These are phyloP conservation scores for Arctopsyche grandis DNA, from an alignment of 1,140 invertebrate species.

Conservation along the genomic window DNA sequence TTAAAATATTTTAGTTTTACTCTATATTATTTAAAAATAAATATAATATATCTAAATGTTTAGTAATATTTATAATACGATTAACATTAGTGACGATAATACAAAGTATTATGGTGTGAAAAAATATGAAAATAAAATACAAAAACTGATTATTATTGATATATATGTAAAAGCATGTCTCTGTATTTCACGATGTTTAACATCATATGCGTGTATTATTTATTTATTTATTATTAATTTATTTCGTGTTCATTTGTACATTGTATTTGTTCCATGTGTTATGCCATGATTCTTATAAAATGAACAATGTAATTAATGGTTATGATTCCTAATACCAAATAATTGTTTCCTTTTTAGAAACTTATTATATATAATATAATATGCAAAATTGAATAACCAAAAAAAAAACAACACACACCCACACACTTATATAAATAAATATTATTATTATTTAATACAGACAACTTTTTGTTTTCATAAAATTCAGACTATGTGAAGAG, in stretches of 20 bases:
- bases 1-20: not conserved
- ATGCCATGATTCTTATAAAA: not conserved
- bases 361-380: slow-evolving; percentile 10
- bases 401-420: too few species aligned
- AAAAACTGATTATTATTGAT: not conserved
- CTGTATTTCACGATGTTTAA: not conserved
- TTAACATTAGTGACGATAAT: slow-evolving; percentile 8
- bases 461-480: not conserved
- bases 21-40: not conserved
- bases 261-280: slow-evolving; percentile 1
- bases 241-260: not conserved
- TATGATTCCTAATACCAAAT: slow-evolving; percentile 41
- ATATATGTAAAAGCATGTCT: not conserved
- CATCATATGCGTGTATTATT: not conserved
- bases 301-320: slow-evolving; percentile 13
- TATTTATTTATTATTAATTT: not conserved
- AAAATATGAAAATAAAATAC: not conserved
- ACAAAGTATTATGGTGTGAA: slow-evolving; percentile 11
- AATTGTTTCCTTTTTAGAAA: slow-evolving; percentile 19
- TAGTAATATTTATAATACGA: slow-evolving; percentile 16
- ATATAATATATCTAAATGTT: not conserved
- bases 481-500: slow-evolving; percentile 10
- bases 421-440: not conserved
- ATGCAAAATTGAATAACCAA: not conserved
- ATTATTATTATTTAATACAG: not conserved